Evolutionary conservation across 2,113 vertebrate genomes (phyloP).

Genomic region (Dipodomys spectabilis): DNA sequence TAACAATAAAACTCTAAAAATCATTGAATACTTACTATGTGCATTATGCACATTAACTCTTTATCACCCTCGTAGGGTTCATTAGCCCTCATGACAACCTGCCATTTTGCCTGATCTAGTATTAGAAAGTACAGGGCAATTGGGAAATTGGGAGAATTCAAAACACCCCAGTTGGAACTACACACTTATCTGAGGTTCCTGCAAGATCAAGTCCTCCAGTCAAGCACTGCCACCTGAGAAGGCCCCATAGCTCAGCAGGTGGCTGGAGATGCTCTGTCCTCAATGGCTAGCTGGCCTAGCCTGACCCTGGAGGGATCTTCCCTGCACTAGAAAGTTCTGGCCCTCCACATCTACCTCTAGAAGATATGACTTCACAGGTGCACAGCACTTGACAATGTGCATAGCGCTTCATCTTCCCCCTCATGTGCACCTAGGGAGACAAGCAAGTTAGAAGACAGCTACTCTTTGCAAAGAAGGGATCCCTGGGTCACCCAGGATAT

Average conservation of each 20-base stretch:
- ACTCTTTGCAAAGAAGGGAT: not conserved
- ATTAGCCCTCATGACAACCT: not conserved
- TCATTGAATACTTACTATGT: not conserved
- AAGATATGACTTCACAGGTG: not conserved
- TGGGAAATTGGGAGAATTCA: not conserved
- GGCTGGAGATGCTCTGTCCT: not conserved
- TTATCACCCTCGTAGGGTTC: not conserved
- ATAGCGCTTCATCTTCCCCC: not conserved
- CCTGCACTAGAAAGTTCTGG: no score
- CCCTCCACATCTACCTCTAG: not conserved
- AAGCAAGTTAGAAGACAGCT: not conserved
- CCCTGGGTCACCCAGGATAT: not conserved
- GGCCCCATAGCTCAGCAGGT: not conserved
- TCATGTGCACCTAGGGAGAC: not conserved
- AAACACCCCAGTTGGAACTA: not conserved
- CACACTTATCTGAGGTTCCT: not conserved
- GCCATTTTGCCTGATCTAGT: not conserved
- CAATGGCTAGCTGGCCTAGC: not conserved
- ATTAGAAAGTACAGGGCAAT: not conserved
- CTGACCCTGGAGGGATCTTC: not conserved
- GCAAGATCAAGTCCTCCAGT: not conserved
- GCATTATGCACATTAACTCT: not conserved
- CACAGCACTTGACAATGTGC: not conserved
- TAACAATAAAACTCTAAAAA: conserved; percentile 2
- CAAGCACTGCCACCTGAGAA: not conserved